Percentiles rank a stretch among this genome's conserved stretches.
Evolutionary conservation across 2,113 vertebrate genomes (phyloP).

Genomic region (Pelecanoides urinatrix): DNA sequence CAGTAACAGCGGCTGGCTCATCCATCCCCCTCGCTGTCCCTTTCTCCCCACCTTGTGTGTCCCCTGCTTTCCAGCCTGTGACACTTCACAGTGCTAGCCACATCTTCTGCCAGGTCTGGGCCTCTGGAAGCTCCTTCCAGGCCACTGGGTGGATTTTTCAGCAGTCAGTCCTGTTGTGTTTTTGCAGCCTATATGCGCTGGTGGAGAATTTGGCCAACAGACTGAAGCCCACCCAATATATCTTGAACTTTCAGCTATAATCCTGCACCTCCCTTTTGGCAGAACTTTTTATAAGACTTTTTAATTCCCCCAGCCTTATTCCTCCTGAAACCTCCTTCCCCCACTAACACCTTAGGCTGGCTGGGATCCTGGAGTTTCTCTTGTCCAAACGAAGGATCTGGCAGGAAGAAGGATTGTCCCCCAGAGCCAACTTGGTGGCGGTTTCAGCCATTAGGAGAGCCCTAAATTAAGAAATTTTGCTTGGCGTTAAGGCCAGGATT

Average conservation of each 20-base stretch:
- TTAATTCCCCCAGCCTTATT: not conserved
- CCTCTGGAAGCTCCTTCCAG: not conserved
- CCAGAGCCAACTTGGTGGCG: slow-evolving; percentile 17
- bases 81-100: not conserved
- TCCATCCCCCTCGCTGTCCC: not conserved
- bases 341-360: slow-evolving; percentile 46
- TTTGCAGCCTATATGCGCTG: not conserved
- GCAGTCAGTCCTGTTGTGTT: not conserved
- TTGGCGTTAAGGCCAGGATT: not conserved
- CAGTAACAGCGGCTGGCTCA: not conserved
- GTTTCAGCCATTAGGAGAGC: slow-evolving; percentile 13
- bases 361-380: slow-evolving; percentile 24
- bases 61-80: not conserved
- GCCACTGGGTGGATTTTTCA: not conserved
- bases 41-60: not conserved
- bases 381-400: slow-evolving; percentile 7
- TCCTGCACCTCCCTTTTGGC: slow-evolving; percentile 5
- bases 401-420: not conserved
- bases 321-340: slow-evolving; percentile 9
- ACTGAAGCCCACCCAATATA: not conserved
- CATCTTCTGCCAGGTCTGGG: not conserved
- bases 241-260: not conserved
- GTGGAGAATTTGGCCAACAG: not conserved
- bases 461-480: slow-evolving; percentile 31
- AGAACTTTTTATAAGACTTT: not conserved